Conservation (phyloP, 2,113 vertebrate species). For the Macquaria australasica region DNA sequence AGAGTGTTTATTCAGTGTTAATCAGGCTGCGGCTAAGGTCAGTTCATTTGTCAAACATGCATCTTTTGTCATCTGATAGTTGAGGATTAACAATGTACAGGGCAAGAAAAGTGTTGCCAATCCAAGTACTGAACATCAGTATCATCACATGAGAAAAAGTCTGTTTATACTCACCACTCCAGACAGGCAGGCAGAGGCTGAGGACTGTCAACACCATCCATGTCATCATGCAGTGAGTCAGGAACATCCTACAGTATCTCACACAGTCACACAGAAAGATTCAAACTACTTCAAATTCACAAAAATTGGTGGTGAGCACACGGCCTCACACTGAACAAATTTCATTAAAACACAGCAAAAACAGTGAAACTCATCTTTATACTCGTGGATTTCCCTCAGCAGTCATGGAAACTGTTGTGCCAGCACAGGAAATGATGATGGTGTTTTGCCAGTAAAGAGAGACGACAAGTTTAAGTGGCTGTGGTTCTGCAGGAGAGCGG, state of each 20-base stretch:
- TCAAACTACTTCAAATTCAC: neutral
- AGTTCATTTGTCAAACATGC: neutral
- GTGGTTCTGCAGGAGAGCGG: slow-evolving; percentile 44
- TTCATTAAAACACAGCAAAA: slow-evolving; percentile 46
- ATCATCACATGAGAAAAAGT: neutral
- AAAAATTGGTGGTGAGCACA: neutral
- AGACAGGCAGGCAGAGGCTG: slow-evolving; percentile 33
- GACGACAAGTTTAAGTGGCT: neutral
- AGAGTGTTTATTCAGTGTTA: neutral
- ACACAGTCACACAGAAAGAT: slow-evolving; percentile 4
- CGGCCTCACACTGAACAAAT: slow-evolving; percentile 10
- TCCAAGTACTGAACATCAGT: neutral
- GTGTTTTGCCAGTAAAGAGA: slow-evolving; percentile 57
- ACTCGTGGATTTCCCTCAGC: neutral
- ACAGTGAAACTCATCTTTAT: slow-evolving; percentile 54
- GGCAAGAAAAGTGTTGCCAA: neutral
- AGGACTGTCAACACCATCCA: slow-evolving; percentile 41
- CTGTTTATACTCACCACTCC: slow-evolving; percentile 56
- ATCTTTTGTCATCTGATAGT: neutral
- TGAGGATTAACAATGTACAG: neutral
- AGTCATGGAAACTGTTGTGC: slow-evolving; percentile 62
- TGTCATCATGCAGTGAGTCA: slow-evolving; percentile 32
- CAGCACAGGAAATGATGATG: slow-evolving; percentile 66
- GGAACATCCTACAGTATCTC: slow-evolving; percentile 47
- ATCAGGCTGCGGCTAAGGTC: neutral